Percentiles rank a stretch among this genome's conserved stretches.
phyloP scores from a whole-genome alignment of 2,888 invertebrate species.

The Pandemis heparana region DNA sequence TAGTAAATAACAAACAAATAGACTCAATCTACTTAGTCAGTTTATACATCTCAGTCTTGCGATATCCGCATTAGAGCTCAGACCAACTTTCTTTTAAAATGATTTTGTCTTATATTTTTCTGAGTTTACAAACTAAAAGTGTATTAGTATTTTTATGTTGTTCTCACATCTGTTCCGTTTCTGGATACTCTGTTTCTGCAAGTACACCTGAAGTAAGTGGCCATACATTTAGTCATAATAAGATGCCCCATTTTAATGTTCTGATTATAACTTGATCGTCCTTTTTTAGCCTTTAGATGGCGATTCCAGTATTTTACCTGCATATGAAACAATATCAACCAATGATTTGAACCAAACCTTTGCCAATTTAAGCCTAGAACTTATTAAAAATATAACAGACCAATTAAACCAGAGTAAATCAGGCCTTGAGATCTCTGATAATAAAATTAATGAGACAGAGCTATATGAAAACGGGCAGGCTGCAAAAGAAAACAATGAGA shows the following conservation, averaged over 20 bases:
- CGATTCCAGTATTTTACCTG: not conserved
- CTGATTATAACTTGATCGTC: not conserved
- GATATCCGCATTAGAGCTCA: not conserved
- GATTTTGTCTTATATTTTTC: not conserved
- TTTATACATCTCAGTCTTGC: not conserved
- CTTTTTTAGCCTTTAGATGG: constrained; percentile 12
- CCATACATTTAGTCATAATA: not conserved
- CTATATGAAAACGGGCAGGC: constrained; percentile 57
- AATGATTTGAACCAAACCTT: constrained; percentile 4
- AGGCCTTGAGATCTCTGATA: constrained; percentile 42
- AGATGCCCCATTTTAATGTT: not conserved
- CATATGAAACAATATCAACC: not conserved
- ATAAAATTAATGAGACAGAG: constrained; percentile 53
- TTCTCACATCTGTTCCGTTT: not conserved
- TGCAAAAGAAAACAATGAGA: constrained; percentile 53
- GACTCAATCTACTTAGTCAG: not conserved
- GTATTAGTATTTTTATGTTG: constrained; percentile 1
- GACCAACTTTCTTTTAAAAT: not conserved
- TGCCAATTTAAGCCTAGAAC: not conserved
- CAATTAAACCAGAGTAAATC: constrained; percentile 25
- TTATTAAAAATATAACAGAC: not conserved
- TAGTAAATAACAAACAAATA: constrained; percentile 9
- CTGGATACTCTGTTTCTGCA: not conserved
- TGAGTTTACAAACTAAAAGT: not conserved
- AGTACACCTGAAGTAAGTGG: not conserved